Conservation (phyloP, 2,888 invertebrate species). For the Eupithecia centaureata region DNA sequence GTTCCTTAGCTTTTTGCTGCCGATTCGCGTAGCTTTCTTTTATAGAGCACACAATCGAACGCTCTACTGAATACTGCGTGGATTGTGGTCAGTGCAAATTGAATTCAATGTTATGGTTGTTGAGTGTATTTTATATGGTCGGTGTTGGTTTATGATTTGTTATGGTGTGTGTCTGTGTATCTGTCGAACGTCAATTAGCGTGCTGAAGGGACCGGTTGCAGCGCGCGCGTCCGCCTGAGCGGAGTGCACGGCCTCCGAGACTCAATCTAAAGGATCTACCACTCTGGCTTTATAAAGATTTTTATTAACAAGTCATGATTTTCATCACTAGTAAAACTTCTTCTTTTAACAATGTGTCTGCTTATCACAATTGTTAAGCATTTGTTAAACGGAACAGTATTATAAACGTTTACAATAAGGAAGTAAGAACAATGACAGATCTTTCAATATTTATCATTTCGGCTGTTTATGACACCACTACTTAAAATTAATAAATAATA, state of each 20-base stretch:
- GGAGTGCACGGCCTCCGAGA: conserved; percentile 49
- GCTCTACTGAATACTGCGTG: conserved; percentile 65
- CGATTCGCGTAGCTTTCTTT: conserved; percentile 62
- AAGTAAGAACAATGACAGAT: background rate
- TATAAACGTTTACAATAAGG: background rate
- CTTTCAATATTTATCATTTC: background rate
- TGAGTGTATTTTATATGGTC: conserved; percentile 54
- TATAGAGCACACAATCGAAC: conserved; percentile 59
- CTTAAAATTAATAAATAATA: background rate
- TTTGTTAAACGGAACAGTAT: background rate
- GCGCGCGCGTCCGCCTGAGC: conserved; percentile 63
- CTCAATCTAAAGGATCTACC: conserved; percentile 54
- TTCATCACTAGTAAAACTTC: conserved; percentile 9
- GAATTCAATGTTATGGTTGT: conserved; percentile 55
- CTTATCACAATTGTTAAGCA: background rate
- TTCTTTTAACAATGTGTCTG: background rate
- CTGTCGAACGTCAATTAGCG: conserved; percentile 79
- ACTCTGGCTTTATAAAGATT: conserved; percentile 51
- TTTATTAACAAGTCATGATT: conserved; percentile 47
- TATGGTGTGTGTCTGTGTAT: conserved; percentile 47
- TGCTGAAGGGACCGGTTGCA: conserved; percentile 67
- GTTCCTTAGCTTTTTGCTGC: conserved; percentile 64
- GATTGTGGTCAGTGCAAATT: conserved; percentile 54
- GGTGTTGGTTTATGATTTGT: conserved; percentile 52
- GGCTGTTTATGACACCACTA: background rate